Evolutionary conservation across 1,140 invertebrate genomes (phyloP).

Genomic region (Plodia interpunctella): DNA sequence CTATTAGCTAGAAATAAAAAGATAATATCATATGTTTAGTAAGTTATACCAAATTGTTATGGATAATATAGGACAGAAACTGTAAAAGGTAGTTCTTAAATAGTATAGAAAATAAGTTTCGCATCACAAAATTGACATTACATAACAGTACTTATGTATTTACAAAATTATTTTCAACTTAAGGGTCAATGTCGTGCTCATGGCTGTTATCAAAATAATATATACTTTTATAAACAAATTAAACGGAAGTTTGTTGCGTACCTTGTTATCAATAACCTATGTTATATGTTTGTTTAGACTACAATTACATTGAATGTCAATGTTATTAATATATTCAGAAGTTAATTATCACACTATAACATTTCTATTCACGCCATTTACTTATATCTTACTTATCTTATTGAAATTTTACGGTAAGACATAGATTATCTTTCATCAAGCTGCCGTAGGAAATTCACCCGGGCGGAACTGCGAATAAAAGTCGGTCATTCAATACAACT

Average conservation of each 20-base stretch:
- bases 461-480: no score
- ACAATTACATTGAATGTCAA: not conserved
- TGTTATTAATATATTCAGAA: no score
- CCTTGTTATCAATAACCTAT: not conserved
- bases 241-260: not conserved
- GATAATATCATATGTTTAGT: not conserved
- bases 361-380: no score
- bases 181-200: conserved; percentile 1
- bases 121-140: no score
- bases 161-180: not conserved
- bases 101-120: no score
- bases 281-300: not conserved
- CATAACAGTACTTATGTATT: not conserved
- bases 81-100: no score
- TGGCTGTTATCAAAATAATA: not conserved
- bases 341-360: no score
- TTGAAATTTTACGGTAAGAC: no score
- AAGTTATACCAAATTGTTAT: not conserved
- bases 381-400: no score
- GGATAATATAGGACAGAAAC: not conserved
- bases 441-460: no score
- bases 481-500: not conserved
- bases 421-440: no score
- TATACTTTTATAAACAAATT: not conserved
- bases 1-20: not conserved